Conservation (phyloP, 2,797 vertebrate species). For the Caiman crocodilus region DNA sequence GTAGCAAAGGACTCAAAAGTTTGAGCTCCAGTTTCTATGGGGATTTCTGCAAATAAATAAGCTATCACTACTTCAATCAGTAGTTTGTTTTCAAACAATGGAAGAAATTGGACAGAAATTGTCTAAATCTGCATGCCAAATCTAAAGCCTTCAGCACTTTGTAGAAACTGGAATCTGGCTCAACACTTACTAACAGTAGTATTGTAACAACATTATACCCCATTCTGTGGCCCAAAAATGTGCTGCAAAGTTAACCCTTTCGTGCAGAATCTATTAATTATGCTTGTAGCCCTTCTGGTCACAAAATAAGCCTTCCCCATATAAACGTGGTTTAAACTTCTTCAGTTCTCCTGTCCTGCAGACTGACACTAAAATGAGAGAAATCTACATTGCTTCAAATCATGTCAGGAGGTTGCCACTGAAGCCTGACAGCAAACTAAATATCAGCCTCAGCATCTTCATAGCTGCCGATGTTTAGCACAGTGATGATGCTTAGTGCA, state of each 20-base stretch:
- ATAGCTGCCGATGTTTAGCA: neutral
- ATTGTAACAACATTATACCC: neutral
- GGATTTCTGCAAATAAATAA: slow-evolving; percentile 57
- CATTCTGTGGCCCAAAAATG: neutral
- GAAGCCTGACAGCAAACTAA: neutral
- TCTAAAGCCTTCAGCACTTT: slow-evolving; percentile 11
- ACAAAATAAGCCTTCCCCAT: neutral
- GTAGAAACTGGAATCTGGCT: neutral
- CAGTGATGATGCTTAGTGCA: neutral
- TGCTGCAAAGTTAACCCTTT: slow-evolving; percentile 33
- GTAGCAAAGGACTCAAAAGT: neutral
- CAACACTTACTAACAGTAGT: neutral
- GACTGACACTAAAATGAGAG: no score
- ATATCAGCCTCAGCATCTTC: accelerated
- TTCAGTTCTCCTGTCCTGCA: neutral
- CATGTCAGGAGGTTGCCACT: accelerated
- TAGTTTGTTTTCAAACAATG: slow-evolving; percentile 20
- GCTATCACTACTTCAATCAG: slow-evolving; percentile 34
- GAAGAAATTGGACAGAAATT: neutral
- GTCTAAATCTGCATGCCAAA: slow-evolving; percentile 20
- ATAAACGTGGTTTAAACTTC: neutral
- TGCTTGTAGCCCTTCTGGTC: neutral
- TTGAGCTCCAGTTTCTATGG: slow-evolving; percentile 48
- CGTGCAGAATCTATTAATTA: neutral
- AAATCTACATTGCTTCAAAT: neutral